These are phyloP conservation scores for Acridotheres tristis DNA, from an alignment of 2,797 vertebrate genomes.

Conservation along the genomic window DNA sequence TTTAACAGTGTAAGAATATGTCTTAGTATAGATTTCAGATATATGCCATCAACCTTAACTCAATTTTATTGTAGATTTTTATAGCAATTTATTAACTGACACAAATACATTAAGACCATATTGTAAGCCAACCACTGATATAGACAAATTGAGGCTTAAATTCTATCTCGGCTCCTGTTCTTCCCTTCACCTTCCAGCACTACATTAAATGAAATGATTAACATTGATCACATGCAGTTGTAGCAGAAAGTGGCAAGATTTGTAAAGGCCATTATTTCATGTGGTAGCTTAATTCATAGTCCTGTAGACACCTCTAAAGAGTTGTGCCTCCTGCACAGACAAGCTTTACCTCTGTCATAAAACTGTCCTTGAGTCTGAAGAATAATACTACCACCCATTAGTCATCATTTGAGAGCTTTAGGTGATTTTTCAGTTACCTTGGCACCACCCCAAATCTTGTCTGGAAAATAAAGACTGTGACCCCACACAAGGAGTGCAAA, in stretches of 20 bases:
- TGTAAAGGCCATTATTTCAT: conserved; percentile 14
- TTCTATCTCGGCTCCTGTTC: not conserved
- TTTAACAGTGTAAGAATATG: not conserved
- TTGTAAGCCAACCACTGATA: conserved; percentile 34
- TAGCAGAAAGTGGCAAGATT: conserved; percentile 13
- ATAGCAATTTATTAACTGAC: conserved; percentile 53
- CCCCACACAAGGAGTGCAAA: not conserved
- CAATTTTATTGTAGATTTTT: conserved; percentile 23
- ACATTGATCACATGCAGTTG: conserved; percentile 18
- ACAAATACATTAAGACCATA: conserved; percentile 28
- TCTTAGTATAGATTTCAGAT: conserved; percentile 58
- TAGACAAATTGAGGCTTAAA: conserved; percentile 41
- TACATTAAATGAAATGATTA: conserved; percentile 46
- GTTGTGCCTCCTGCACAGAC: not conserved
- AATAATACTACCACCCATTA: not conserved
- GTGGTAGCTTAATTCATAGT: not conserved
- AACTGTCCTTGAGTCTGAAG: not conserved
- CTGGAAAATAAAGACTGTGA: not conserved
- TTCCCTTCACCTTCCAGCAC: not conserved
- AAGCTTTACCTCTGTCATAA: not conserved
- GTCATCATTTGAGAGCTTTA: not conserved
- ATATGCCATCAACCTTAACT: not conserved
- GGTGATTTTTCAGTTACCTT: not conserved
- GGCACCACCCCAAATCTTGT: not conserved
- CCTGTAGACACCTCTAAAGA: not conserved